Conservation (phyloP, 2,113 vertebrate genomes). For the Stigmatopora argus region DNA sequence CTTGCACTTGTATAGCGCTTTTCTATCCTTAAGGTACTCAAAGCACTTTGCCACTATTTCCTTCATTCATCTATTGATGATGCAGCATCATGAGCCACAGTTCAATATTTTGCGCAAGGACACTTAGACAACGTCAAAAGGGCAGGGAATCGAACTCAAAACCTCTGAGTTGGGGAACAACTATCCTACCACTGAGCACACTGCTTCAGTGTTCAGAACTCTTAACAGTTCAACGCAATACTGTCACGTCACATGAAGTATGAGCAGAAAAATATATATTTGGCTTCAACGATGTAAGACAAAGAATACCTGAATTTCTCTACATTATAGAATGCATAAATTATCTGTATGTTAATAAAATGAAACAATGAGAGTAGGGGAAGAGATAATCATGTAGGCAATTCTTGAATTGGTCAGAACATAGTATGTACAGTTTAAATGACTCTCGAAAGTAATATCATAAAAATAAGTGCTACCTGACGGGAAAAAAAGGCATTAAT, state of each 20-base stretch:
- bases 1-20: too few relatives aligned
- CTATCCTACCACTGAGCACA: too few relatives aligned
- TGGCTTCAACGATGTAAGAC: constrained; percentile 63
- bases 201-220: constrained; percentile 56
- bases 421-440: constrained; percentile 13
- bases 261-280: constrained; percentile 55
- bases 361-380: constrained; percentile 13
- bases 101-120: too few relatives aligned
- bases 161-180: too few relatives aligned
- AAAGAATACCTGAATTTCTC: constrained; percentile 62
- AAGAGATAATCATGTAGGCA: constrained; percentile 12
- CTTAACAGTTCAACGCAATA: constrained; percentile 26
- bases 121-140: too few relatives aligned
- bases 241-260: constrained; percentile 40
- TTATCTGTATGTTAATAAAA: constrained; percentile 37
- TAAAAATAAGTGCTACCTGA: constrained; percentile 32
- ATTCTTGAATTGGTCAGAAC: constrained; percentile 1
- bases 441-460: constrained; percentile 16
- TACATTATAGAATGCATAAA: constrained; percentile 53
- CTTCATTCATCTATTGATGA: too few relatives aligned
- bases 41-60: too few relatives aligned
- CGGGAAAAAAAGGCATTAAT: constrained; percentile 11
- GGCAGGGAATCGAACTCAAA: too few relatives aligned
- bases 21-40: too few relatives aligned
- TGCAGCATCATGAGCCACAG: too few relatives aligned